Conservation (phyloP, 2,797 vertebrate genomes). For the Smutsia temminckii region DNA sequence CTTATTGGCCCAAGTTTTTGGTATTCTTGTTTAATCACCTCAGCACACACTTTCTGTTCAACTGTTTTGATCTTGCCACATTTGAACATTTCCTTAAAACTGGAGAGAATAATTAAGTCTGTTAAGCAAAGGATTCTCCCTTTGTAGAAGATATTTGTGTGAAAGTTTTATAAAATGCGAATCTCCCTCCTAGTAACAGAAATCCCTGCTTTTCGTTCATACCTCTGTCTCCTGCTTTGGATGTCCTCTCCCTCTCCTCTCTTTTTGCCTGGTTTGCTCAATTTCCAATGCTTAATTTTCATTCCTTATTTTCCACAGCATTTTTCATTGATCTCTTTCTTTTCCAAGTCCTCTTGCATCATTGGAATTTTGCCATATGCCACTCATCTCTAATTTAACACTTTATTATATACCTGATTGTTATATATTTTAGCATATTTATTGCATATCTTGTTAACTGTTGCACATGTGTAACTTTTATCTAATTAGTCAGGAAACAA, state of each 20-base stretch:
- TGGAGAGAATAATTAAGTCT: constrained; percentile 75
- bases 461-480: not conserved
- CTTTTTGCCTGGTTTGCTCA: constrained; percentile 25
- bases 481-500: not conserved
- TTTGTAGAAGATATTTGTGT: not conserved
- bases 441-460: not conserved
- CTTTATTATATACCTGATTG: not conserved
- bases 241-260: not conserved
- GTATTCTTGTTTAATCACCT: constrained; percentile 90
- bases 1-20: constrained; percentile 89
- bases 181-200: not conserved
- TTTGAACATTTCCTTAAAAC: constrained; percentile 89
- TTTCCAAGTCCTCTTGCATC: not conserved
- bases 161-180: not conserved
- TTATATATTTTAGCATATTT: not conserved
- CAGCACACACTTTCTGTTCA: constrained; percentile 87
- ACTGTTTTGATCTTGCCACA: constrained; percentile 84
- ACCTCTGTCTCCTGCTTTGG: not conserved
- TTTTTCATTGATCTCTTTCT: not conserved
- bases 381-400: not conserved
- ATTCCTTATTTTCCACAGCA: not conserved
- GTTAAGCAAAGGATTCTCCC: not conserved
- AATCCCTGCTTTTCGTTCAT: not conserved
- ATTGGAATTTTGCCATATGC: not conserved
- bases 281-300: not conserved